Conservation (phyloP, 92 coral and sea anemone genomes). For the Diadumene lineata region DNA sequence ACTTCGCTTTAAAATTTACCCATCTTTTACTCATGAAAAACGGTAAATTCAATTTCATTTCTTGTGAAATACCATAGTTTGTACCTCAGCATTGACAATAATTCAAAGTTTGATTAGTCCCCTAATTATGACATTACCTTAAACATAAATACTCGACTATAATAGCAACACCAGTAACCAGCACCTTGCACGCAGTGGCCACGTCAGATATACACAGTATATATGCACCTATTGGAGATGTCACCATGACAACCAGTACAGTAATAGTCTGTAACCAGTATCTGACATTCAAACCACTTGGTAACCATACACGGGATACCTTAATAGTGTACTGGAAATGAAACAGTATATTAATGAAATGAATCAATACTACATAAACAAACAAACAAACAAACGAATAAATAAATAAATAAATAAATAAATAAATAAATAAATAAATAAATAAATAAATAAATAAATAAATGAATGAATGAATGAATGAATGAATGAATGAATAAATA, state of each 20-base stretch:
- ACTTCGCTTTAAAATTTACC: no score
- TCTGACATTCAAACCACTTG: slow-evolving; percentile 79
- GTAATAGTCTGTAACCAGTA: slow-evolving; percentile 77
- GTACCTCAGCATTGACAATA: no score
- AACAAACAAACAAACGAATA: no score
- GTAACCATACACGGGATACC: slow-evolving; percentile 62
- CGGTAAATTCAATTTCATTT: no score
- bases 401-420: no score
- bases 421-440: no score
- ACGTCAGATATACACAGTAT: slow-evolving; percentile 63
- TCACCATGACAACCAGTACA: slow-evolving; percentile 80
- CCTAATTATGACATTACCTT: slow-evolving; percentile 51
- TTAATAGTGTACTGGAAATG: slow-evolving; percentile 27
- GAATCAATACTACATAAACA: background rate
- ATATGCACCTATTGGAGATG: slow-evolving; percentile 81
- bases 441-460: no score
- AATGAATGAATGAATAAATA: no score
- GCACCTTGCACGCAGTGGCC: slow-evolving; percentile 68
- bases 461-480: no score
- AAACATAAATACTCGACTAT: slow-evolving; percentile 73
- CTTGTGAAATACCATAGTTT: no score
- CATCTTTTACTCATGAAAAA: no score
- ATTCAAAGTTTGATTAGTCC: no score
- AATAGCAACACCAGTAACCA: slow-evolving; percentile 71
- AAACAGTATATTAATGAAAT: background rate